Base-by-base conservation (phyloP, 2,113 vertebrate genomes). In the Phocoena sinus region DNA sequence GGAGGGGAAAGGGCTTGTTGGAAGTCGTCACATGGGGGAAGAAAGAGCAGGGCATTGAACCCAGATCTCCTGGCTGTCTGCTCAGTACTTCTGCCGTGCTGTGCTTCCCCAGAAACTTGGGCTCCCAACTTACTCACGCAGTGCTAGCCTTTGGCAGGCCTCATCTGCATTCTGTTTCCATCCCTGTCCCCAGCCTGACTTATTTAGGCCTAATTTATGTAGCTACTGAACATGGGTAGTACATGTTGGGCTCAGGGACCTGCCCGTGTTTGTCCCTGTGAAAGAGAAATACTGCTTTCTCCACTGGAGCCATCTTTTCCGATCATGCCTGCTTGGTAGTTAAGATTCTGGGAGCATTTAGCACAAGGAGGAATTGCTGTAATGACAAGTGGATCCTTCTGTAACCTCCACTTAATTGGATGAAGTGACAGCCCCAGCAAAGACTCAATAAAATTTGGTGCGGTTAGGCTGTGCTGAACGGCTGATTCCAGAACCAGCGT, bases 321-420 rank as follows among this genome's bases (percentile, higher is more conserved):
- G 92, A 88, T 97, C 74, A 44, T 74, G 58, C 58, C 47, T 77
- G 18, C 76, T 91, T 67, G 80, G 58, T 98, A 53, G 96, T 98
- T 98, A 98, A 97, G 95, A 98, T 97, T 97, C 96, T 84, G 70
- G 53, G 86, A 97, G 95, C 94, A 94, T 97, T 98, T 97, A 97
- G 82, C 85, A 63, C 90, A 60, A 76, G 92, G 73, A 98, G 73
- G 94, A 96, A 97, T 84, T 97, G 94, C 68, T 94, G 87, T 97
- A 95, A 96, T 76, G 94, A 97, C 97, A 98, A 97, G 97, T 91
- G 79, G 96, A 96, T 97, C 94, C 85, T 98, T 97, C 94, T 88
- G 83, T 97, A 97, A 97, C 97, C 96, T 96, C 96, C 33, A 26
- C 71, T 97, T 98, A 98, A 97, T 95, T 98, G 96, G 96, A 96